A percentile compares a stretch with the other conserved stretches of the same genome.
Conservation (phyloP, 2,113 vertebrate genomes). For the Camelus bactrianus region DNA sequence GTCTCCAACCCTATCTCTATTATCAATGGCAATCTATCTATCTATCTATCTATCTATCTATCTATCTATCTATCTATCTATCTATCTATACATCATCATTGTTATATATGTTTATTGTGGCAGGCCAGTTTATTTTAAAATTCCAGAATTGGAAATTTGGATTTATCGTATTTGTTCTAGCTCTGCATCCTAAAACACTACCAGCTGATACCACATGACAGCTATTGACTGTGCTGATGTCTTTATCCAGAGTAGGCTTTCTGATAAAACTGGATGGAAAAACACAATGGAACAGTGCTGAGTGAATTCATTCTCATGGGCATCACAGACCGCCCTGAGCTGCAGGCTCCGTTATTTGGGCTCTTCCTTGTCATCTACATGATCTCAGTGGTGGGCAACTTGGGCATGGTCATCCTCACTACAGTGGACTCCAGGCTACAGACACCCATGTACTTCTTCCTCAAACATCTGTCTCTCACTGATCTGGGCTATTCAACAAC, state of each 20-base stretch:
- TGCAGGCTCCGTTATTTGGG: background rate
- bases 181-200: too few relatives aligned
- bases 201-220: too few relatives aligned
- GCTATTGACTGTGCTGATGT: background rate
- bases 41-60: too few relatives aligned
- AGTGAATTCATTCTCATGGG: background rate
- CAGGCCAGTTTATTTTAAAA: too few relatives aligned
- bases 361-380: constrained; percentile 39
- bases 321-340: background rate
- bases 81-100: too few relatives aligned
- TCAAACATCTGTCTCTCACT: background rate
- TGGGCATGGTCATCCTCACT: constrained; percentile 56
- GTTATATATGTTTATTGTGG: too few relatives aligned
- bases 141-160: too few relatives aligned
- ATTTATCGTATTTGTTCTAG: too few relatives aligned
- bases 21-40: too few relatives aligned
- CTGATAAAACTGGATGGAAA: background rate
- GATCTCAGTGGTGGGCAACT: background rate
- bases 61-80: too few relatives aligned
- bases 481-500: too few relatives aligned
- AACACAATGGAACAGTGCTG: background rate
- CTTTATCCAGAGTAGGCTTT: background rate
- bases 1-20: too few relatives aligned
- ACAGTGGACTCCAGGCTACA: background rate
- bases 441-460: constrained; percentile 71